These are phyloP conservation scores for Cantharis flavilabris DNA, from an alignment of 2,888 invertebrate species.

Conservation along the genomic window DNA sequence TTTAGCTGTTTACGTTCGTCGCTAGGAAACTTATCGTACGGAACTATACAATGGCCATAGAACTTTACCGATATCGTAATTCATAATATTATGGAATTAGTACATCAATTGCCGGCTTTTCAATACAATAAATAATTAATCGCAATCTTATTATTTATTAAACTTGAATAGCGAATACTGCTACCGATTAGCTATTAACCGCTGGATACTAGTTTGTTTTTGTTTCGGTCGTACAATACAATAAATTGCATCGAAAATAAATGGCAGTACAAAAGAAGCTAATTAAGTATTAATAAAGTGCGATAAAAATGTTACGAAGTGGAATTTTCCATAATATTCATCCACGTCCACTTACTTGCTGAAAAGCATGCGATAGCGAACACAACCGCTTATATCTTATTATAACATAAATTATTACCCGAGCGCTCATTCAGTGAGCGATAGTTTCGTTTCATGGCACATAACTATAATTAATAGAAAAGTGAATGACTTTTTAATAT, in stretches of 20 bases:
- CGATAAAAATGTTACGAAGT: no score
- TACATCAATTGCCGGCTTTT: background rate
- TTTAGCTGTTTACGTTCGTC: slow-evolving; percentile 7
- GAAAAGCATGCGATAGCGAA: background rate
- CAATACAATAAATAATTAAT: background rate
- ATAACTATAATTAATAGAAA: background rate
- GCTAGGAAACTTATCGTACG: slow-evolving; percentile 12
- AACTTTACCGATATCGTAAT: background rate
- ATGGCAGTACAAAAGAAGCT: no score
- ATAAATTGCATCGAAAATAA: no score
- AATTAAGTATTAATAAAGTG: no score
- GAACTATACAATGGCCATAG: background rate
- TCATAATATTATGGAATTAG: background rate
- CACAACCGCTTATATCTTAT: background rate
- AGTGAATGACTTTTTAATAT: background rate
- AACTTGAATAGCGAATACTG: background rate
- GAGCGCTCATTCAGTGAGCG: background rate
- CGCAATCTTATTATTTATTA: background rate
- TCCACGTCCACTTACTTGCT: background rate
- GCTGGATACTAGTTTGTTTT: background rate
- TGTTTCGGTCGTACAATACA: background rate
- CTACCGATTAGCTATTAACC: background rate
- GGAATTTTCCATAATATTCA: no score
- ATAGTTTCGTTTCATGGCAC: background rate
- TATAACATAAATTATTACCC: background rate